Base-by-base conservation (phyloP, 2,888 invertebrate species). In the Gisinianus flammeolus region DNA sequence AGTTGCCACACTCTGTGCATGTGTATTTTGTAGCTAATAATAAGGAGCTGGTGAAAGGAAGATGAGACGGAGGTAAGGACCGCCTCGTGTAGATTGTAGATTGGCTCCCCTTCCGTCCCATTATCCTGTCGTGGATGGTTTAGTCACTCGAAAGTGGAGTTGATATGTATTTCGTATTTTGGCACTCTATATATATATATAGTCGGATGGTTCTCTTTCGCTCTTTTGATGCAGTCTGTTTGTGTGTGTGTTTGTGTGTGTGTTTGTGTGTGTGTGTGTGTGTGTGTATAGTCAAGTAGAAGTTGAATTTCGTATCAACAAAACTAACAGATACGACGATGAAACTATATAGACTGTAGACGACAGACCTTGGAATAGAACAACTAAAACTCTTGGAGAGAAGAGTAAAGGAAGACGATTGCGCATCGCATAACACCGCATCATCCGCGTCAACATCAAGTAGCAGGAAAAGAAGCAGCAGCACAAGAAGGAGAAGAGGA, bases 361-460 rank as follows among this genome's bases (percentile, higher is more conserved):
- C n/a, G n/a, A n/a, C n/a, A n/a, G n/a, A n/a, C n/a, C n/a, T n/a
- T n/a, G n/a, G n/a, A n/a, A n/a, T n/a, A n/a, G n/a, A n/a, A n/a
- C n/a, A n/a, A n/a, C n/a, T n/a, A n/a, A n/a, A n/a, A n/a, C n/a
- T n/a, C n/a, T 5, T 26, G 26, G 28, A 64, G 64, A 64, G 30
- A 28, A 26, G 28, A 28, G 64, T 6, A 28, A 68, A 54, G 70
- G 19, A 70, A 70, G 70, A 70, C 70, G 70, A 70, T 70, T 70
- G 70, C 70, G 70, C 70, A 70, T 70, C 70, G 70, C 70, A 54
- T 54, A 70, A 54, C 70, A 70, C 54, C 52, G 70, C 70, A 70
- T 70, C 70, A 70, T 70, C 70, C 70, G 52, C 70, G 70, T 70
- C 70, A 52, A 70, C 70, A 70, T 70, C n/a, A 70, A 54, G 28